Conservation (phyloP, 2,797 vertebrate genomes). For the Eidolon dupreanum region DNA sequence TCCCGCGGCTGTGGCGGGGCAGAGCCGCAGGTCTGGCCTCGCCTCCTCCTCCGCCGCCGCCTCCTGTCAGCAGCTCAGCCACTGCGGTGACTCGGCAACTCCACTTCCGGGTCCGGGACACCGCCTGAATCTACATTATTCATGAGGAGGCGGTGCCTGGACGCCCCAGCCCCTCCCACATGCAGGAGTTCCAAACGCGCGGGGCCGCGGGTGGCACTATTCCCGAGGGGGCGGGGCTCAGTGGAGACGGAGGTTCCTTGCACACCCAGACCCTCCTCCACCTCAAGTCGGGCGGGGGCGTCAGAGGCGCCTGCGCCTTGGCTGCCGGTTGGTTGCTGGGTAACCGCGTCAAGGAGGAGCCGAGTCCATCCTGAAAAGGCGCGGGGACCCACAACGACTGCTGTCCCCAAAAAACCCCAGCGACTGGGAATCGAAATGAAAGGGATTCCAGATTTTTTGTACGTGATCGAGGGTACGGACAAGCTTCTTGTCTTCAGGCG, state of each 20-base stretch:
- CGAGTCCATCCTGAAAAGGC: background rate
- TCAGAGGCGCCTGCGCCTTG: slow-evolving; percentile 61
- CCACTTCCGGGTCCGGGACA: slow-evolving; percentile 89
- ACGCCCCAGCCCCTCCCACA: background rate
- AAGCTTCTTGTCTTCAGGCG: slow-evolving; percentile 66
- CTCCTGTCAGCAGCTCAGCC: slow-evolving; percentile 87
- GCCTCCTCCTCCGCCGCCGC: slow-evolving; percentile 77
- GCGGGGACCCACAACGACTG: slow-evolving; percentile 43
- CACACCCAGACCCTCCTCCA: background rate
- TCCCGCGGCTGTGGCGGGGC: slow-evolving; percentile 45
- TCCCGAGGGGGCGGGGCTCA: slow-evolving; percentile 51
- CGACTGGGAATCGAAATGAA: slow-evolving; percentile 26
- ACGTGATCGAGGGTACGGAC: slow-evolving; percentile 60
- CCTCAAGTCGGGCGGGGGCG: background rate
- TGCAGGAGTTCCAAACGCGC: background rate
- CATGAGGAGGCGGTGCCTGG: slow-evolving; percentile 60
- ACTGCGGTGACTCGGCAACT: slow-evolving; percentile 94
- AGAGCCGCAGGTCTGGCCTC: slow-evolving; percentile 70
- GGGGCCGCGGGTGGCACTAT: background rate
- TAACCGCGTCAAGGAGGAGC: slow-evolving; percentile 78
- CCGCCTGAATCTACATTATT: slow-evolving; percentile 72
- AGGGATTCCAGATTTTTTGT: slow-evolving; percentile 60
- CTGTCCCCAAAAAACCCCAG: slow-evolving; percentile 67
- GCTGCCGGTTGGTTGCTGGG: slow-evolving; percentile 66
- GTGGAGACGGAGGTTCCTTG: background rate